These are phyloP conservation scores for Motacilla alba DNA, from an alignment of 2,113 vertebrate genomes.

Conservation along the genomic window DNA sequence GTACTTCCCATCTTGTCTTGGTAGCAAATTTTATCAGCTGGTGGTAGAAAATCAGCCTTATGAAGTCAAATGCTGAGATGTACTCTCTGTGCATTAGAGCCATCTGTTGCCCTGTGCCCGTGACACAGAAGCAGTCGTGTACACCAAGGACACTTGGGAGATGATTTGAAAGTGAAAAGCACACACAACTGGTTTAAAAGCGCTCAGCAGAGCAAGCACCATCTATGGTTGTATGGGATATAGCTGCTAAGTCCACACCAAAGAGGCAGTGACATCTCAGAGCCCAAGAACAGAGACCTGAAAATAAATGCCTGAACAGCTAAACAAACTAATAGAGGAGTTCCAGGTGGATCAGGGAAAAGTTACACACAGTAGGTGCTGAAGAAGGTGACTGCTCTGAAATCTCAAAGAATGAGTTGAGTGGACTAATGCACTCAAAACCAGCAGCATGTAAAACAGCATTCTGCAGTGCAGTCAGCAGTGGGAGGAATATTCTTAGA, in stretches of 20 bases:
- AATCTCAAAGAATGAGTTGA: background rate
- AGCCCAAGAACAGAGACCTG: background rate
- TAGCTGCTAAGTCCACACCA: background rate
- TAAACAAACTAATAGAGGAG: background rate
- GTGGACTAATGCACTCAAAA: background rate
- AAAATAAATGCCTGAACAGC: background rate
- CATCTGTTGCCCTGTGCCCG: background rate
- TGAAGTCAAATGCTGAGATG: background rate
- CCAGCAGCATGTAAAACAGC: rapidly evolving
- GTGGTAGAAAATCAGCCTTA: background rate
- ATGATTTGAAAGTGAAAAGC: background rate
- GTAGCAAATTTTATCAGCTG: background rate
- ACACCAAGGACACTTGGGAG: background rate
- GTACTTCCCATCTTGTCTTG: background rate
- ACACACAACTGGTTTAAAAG: background rate
- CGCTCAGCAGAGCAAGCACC: background rate
- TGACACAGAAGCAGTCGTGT: background rate
- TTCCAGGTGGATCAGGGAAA: background rate
- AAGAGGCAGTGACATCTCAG: background rate
- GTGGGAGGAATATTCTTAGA: background rate
- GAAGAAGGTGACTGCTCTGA: background rate
- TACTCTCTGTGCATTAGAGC: background rate
- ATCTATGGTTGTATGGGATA: background rate
- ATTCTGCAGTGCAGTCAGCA: background rate
- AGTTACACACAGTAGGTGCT: background rate